A percentile compares a stretch with the other conserved stretches of the same genome.
phyloP scores from a whole-genome alignment of 2,113 vertebrate genomes.

The Melanerpes aurifrons region DNA sequence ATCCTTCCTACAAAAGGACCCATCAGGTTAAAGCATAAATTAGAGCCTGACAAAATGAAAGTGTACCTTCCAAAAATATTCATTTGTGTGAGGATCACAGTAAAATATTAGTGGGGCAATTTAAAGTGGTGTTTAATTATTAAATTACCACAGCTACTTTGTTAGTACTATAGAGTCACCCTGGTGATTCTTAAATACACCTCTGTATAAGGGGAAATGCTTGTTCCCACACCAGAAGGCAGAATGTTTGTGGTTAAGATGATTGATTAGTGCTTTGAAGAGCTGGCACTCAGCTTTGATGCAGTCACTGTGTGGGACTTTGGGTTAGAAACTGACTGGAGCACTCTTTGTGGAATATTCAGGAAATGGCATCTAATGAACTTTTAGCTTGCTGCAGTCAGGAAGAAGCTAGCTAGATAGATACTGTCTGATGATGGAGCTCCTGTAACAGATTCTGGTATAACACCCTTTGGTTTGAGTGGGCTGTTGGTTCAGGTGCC shows the following conservation, averaged over 20 bases:
- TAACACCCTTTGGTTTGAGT: not conserved
- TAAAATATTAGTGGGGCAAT: not conserved
- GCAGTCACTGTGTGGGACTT: not conserved
- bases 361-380: not conserved
- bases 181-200: conserved; percentile 37
- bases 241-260: not conserved
- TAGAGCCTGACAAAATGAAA: conserved; percentile 7
- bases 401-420: not conserved
- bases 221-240: not conserved
- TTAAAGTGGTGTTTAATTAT: conserved; percentile 38
- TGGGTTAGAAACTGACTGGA: not conserved
- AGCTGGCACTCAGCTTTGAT: not conserved
- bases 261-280: not conserved
- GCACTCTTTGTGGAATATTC: not conserved
- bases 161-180: conserved; percentile 51
- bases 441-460: not conserved
- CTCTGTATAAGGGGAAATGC: not conserved
- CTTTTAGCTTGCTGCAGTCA: not conserved
- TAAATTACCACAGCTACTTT: conserved; percentile 70
- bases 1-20: not conserved
- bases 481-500: not conserved
- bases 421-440: not conserved
- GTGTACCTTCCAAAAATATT: not conserved
- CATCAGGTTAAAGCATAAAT: not conserved
- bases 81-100: not conserved